These are phyloP conservation scores for Aythya baeri DNA, from an alignment of 2,113 vertebrate species.

Conservation along the genomic window DNA sequence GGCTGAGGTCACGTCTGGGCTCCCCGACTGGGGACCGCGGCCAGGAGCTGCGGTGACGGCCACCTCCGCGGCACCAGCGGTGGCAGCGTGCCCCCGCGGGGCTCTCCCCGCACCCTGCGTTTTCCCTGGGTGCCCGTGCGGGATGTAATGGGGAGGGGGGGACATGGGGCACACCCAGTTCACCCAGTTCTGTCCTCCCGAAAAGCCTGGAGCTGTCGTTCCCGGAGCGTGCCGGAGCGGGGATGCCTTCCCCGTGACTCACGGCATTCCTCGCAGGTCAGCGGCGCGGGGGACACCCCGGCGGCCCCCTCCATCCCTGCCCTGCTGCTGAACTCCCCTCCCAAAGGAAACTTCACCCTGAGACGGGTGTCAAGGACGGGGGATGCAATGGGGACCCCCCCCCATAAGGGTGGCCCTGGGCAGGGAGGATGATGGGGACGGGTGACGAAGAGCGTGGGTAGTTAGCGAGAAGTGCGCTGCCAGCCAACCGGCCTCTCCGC, in stretches of 20 bases:
- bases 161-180: neutral
- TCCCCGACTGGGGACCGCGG: neutral
- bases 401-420: no score
- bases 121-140: rapidly evolving
- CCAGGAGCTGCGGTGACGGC: neutral
- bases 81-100: rapidly evolving
- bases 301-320: neutral
- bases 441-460: neutral
- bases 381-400: neutral
- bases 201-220: rapidly evolving
- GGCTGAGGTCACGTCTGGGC: conserved; percentile 47
- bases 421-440: neutral
- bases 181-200: no score
- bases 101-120: neutral
- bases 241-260: conserved; percentile 40
- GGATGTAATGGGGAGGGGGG: rapidly evolving
- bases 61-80: rapidly evolving
- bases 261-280: conserved; percentile 49
- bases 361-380: rapidly evolving
- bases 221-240: neutral
- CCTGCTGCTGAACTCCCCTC: neutral
- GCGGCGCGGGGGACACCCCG: neutral
- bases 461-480: rapidly evolving
- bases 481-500: rapidly evolving
- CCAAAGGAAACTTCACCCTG: neutral